These are phyloP conservation scores for Caerostris darwini DNA, from an alignment of 1,140 invertebrate species.

Conservation along the genomic window DNA sequence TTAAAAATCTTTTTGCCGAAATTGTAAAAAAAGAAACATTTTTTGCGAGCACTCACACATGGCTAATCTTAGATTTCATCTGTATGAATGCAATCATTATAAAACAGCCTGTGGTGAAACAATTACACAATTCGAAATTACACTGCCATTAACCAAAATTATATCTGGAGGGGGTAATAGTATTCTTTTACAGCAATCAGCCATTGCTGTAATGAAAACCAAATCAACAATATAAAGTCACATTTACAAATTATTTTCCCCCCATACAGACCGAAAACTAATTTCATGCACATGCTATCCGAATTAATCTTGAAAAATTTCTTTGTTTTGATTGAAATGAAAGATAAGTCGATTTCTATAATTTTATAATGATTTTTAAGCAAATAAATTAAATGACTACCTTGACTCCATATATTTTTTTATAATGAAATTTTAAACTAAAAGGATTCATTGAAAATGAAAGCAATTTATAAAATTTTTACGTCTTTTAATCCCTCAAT, in stretches of 20 bases:
- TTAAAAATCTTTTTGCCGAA: no score
- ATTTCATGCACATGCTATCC: not conserved
- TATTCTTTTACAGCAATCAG: not conserved
- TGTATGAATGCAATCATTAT: conserved; percentile 2
- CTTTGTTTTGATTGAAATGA: not conserved
- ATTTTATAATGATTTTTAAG: not conserved
- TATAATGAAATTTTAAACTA: no score
- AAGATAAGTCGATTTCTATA: not conserved
- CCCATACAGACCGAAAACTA: not conserved
- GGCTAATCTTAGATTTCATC: not conserved
- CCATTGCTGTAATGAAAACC: not conserved
- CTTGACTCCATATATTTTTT: no score
- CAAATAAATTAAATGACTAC: not conserved
- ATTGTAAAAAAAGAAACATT: no score
- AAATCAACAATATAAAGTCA: not conserved
- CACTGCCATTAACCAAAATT: not conserved
- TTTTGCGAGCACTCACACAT: not conserved
- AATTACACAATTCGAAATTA: not conserved
- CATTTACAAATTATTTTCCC: not conserved
- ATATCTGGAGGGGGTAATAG: not conserved
- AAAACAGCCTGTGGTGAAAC: not conserved
- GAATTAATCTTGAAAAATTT: not conserved
- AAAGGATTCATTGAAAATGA: no score
- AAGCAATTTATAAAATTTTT: no score
- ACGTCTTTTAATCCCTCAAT: no score